Conservation (phyloP, 2,797 vertebrate genomes). For the Spheniscus humboldti region DNA sequence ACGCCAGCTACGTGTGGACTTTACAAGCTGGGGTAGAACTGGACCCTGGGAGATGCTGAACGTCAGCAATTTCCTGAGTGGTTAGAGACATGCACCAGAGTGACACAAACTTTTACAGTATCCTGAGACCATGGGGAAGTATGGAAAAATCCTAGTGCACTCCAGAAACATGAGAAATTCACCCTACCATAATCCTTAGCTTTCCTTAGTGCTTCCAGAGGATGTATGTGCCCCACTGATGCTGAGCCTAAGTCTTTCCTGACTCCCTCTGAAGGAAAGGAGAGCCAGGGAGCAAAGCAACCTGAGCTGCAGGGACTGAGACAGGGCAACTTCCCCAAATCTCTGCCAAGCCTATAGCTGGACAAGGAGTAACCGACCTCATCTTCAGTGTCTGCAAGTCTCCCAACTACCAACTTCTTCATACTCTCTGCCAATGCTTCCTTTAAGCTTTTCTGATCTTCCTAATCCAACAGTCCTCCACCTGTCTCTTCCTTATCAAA, state of each 20-base stretch:
- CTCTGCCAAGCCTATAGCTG: neutral
- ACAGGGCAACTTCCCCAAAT: too few species aligned
- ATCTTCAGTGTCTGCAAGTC: neutral
- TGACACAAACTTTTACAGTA: neutral
- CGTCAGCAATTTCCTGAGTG: neutral
- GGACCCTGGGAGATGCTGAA: neutral
- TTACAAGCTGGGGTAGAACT: neutral
- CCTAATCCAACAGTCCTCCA: neutral
- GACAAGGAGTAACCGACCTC: neutral
- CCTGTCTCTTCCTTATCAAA: neutral
- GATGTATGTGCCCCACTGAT: neutral
- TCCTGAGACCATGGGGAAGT: too few species aligned
- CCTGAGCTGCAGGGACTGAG: too few species aligned
- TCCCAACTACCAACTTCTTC: rapidly evolving
- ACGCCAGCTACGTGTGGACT: rapidly evolving
- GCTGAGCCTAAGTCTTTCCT: neutral
- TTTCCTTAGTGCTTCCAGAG: neutral
- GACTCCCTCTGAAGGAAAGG: neutral
- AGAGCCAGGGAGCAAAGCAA: neutral
- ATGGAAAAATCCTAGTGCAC: neutral
- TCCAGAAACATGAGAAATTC: neutral
- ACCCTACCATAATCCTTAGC: neutral
- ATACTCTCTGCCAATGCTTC: neutral
- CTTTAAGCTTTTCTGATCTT: neutral
- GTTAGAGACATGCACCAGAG: neutral